Percentiles rank a stretch among this genome's conserved stretches.
Conservation (phyloP, 2,888 invertebrate species). For the Liopterus haemorrhoidalis region DNA sequence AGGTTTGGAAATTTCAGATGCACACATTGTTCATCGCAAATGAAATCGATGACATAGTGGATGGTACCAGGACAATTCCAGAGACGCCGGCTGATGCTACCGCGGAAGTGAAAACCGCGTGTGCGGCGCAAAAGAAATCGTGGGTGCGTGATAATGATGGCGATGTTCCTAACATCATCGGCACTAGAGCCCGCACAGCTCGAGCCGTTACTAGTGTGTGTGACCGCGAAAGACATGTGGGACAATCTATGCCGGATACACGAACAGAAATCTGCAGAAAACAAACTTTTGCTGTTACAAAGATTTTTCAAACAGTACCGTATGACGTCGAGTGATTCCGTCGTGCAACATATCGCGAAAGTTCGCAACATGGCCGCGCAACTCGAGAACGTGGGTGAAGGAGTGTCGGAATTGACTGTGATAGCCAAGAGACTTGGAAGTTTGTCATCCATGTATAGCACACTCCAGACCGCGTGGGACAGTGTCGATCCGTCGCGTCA, state of each 20-base stretch:
- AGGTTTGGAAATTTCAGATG: constrained; percentile 32
- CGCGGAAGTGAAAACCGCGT: too few relatives aligned
- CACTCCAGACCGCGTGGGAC: constrained; percentile 27
- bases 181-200: constrained; percentile 28
- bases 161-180: constrained; percentile 31
- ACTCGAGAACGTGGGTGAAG: constrained; percentile 29
- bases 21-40: constrained; percentile 24
- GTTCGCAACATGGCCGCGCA: constrained; percentile 29
- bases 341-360: constrained; percentile 29
- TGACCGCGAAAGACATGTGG: constrained; percentile 32
- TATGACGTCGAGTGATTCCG: constrained; percentile 26
- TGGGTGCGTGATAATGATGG: constrained; percentile 31
- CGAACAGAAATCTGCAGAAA: constrained; percentile 32
- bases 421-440: constrained; percentile 33
- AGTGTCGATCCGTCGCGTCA: constrained; percentile 19
- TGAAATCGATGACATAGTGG: constrained; percentile 15
- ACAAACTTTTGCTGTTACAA: constrained; percentile 27
- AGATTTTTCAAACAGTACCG: constrained; percentile 27
- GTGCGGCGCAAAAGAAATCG: neutral
- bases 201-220: constrained; percentile 26
- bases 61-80: constrained; percentile 10
- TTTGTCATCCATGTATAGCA: constrained; percentile 29
- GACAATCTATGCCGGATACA: constrained; percentile 26
- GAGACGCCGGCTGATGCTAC: neutral
- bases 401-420: constrained; percentile 23